Conservation (phyloP, 2,888 invertebrate genomes). For the Auanema sp. region DNA sequence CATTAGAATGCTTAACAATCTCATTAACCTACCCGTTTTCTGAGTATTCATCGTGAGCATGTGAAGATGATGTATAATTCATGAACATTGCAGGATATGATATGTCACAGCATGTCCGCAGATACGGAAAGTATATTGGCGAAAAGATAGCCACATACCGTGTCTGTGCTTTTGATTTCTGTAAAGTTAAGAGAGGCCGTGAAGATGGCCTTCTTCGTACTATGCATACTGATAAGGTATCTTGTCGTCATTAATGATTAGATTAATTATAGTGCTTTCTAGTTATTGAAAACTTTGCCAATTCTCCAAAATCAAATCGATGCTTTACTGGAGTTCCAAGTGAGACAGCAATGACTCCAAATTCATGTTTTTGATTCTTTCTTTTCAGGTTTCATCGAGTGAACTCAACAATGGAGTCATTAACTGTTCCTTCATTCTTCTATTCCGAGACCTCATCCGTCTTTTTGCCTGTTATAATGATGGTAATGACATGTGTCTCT, state of each 20-base stretch:
- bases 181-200: slow-evolving; percentile 95
- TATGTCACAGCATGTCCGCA: slow-evolving; percentile 97
- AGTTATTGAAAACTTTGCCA: slow-evolving; percentile 89
- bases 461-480: slow-evolving; percentile 99
- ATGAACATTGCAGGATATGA: slow-evolving; percentile 80
- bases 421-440: slow-evolving; percentile 96
- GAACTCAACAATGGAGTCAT: slow-evolving; percentile 98
- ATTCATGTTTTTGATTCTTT: neutral
- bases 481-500: slow-evolving; percentile 84
- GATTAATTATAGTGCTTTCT: slow-evolving; percentile 28
- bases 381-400: slow-evolving; percentile 73
- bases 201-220: slow-evolving; percentile 94
- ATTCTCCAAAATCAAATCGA: slow-evolving; percentile 93
- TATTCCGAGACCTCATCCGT: slow-evolving; percentile 97
- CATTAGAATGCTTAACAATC: neutral
- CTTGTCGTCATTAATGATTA: slow-evolving; percentile 6
- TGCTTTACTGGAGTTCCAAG: slow-evolving; percentile 90
- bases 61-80: slow-evolving; percentile 11
- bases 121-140: slow-evolving; percentile 98
- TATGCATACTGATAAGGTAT: slow-evolving; percentile 89
- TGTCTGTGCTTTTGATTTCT: slow-evolving; percentile 98
- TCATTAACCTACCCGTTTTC: slow-evolving; percentile 4
- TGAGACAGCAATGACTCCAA: slow-evolving; percentile 32
- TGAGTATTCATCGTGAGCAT: neutral
- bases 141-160: slow-evolving; percentile 98